Evolutionary conservation across 2,113 vertebrate genomes (phyloP).

Genomic region (Oplegnathus fasciatus): DNA sequence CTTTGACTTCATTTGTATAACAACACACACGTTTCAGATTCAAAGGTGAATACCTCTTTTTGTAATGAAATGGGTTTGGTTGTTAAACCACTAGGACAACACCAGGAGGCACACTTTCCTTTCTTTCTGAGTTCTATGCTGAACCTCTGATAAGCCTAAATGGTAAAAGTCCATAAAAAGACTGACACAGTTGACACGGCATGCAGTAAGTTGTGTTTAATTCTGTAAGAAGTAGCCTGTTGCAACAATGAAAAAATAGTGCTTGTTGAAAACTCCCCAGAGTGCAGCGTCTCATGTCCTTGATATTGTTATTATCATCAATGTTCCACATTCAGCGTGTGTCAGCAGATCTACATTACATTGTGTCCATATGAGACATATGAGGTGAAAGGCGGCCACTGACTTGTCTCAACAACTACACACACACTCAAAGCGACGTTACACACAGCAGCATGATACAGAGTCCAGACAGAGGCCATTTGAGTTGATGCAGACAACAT

Average conservation of each 20-base stretch:
- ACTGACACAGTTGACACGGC: neutral
- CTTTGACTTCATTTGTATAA: neutral
- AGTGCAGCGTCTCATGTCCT: conserved; percentile 32
- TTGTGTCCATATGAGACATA: conserved; percentile 24
- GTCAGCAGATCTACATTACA: conserved; percentile 33
- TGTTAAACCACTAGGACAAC: neutral
- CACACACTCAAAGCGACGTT: conserved; percentile 12
- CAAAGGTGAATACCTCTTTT: neutral
- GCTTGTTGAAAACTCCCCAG: conserved; percentile 55
- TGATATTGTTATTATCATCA: conserved; percentile 13
- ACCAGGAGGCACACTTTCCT: conserved; percentile 16
- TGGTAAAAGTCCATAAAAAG: neutral
- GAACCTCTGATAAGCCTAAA: neutral
- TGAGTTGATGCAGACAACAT: conserved; percentile 58
- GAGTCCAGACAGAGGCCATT: conserved; percentile 48
- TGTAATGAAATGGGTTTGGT: no score
- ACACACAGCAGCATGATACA: conserved; percentile 31
- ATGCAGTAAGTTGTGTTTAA: conserved; percentile 63
- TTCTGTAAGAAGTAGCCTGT: conserved; percentile 45
- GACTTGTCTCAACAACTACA: conserved; percentile 15
- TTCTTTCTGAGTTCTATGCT: neutral
- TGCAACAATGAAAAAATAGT: conserved; percentile 68
- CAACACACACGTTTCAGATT: neutral
- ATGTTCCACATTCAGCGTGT: conserved; percentile 34
- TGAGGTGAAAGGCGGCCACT: conserved; percentile 40